phyloP scores from a whole-genome alignment of 1,140 invertebrate species.

The Drosophila simulans region DNA sequence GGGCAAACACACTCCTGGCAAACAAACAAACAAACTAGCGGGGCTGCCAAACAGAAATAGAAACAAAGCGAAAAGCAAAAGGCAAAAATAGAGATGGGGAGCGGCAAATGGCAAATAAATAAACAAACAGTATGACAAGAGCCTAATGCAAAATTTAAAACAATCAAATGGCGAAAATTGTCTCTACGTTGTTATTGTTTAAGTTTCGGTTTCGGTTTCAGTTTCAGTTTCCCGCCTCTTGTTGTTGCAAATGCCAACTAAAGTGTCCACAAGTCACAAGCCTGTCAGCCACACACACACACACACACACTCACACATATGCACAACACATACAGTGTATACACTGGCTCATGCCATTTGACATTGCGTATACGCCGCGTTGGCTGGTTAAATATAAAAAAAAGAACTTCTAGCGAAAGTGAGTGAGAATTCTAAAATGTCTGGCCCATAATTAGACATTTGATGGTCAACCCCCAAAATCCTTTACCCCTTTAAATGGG shows the following conservation, averaged over 20 bases:
- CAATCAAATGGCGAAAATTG: slow-evolving; percentile 38
- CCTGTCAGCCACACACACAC: slow-evolving; percentile 15
- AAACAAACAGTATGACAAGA: slow-evolving; percentile 27
- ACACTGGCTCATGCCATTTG: background rate
- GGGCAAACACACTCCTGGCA: slow-evolving; percentile 27
- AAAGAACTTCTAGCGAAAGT: background rate
- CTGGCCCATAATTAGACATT: slow-evolving; percentile 29
- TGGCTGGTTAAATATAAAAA: slow-evolving; percentile 4
- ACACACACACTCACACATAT: background rate
- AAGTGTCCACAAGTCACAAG: slow-evolving; percentile 39
- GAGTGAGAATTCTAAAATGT: background rate
- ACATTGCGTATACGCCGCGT: slow-evolving; percentile 34
- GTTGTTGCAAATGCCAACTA: slow-evolving; percentile 24
- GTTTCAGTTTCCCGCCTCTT: slow-evolving; percentile 17
- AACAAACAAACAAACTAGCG: slow-evolving; percentile 41
- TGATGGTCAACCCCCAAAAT: slow-evolving; percentile 5
- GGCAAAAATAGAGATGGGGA: background rate
- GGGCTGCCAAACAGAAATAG: slow-evolving; percentile 18
- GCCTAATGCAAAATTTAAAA: slow-evolving; percentile 55
- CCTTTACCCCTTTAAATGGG: slow-evolving; percentile 3
- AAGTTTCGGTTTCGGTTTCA: background rate
- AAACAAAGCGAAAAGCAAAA: background rate
- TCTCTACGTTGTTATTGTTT: slow-evolving; percentile 25
- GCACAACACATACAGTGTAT: background rate
- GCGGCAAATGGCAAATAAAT: slow-evolving; percentile 33